Conservation (phyloP, 2,888 invertebrate genomes). For the Eucriotettix oculatus region DNA sequence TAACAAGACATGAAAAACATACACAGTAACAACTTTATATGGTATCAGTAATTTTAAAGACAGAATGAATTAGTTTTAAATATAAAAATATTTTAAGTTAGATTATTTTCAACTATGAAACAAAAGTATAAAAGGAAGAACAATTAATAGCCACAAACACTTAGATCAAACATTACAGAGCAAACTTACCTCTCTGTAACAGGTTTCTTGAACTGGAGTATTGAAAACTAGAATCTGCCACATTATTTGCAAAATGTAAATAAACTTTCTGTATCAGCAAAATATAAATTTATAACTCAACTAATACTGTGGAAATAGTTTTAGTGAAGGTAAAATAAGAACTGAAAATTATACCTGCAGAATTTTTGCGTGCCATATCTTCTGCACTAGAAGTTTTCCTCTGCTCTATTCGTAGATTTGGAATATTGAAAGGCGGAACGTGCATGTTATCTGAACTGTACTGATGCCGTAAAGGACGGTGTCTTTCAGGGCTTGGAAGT, state of each 20-base stretch:
- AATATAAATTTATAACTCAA: too few species aligned
- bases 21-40: too few species aligned
- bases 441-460: conserved; percentile 76
- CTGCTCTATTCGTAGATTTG: conserved; percentile 71
- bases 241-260: not conserved
- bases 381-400: conserved; percentile 82
- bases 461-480: conserved; percentile 59
- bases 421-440: conserved; percentile 70
- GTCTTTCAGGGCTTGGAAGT: conserved; percentile 57
- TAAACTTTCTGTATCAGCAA: too few species aligned
- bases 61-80: too few species aligned
- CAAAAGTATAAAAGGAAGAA: too few species aligned
- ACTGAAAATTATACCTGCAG: conserved; percentile 36
- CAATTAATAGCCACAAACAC: too few species aligned
- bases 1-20: too few species aligned
- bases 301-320: not conserved
- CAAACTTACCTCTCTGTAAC: too few species aligned
- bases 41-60: too few species aligned
- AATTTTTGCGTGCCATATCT: conserved; percentile 79
- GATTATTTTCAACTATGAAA: too few species aligned
- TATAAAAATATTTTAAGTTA: too few species aligned
- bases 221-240: not conserved
- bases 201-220: not conserved
- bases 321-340: not conserved
- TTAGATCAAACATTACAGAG: too few species aligned